Base-by-base conservation (phyloP, 2,797 vertebrate genomes). In the Xenentodon cancila region DNA sequence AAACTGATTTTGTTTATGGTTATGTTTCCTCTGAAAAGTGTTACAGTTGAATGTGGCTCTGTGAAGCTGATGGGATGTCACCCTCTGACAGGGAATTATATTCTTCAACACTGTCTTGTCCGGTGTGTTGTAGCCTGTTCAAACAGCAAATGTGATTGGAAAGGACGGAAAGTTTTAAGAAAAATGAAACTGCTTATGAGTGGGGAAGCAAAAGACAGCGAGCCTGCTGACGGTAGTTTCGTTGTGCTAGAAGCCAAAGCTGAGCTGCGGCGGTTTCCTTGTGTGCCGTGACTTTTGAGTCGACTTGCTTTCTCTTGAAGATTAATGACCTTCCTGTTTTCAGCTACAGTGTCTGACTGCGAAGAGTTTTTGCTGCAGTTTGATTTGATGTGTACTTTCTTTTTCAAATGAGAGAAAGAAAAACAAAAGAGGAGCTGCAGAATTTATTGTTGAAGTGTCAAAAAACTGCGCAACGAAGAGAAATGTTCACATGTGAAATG, bases 251-350 rank as follows among this genome's bases (percentile, higher is more conserved):
- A 53, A 50, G 73, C 62, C 53, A 49, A 51, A 76, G 70, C 60
- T 21, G 59, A 72, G 61, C 22, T 2, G 51, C 51, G n/a, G 70
- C 3, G 51, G 72, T 77, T 81, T 85, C 81, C 75, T 78, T 22
- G 58, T 59, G 64, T 76, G 75, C 69, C 22, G 1, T 69, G 72
- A 73, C 68, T 80, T 80, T 60, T 53, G 56, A 81, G 71, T 73
- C 65, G 54, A 45, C 69, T 71, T 3, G 58, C 34, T 77, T 83
- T 84, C 76, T 76, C 50, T 52, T 2, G 19, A 82, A 85, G 84
- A 88, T 89, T 84, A 85, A 89, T 84, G 81, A 80, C 79, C 80
- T 84, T 88, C 85, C 81, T 86, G 84, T 85, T 89, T 86, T 80
- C 79, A 63, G 77, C 77, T 59, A 47, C 71, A 66, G 68, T 73